These are phyloP conservation scores for Cotesia vestalis DNA, from an alignment of 1,140 invertebrate genomes.

Conservation along the genomic window DNA sequence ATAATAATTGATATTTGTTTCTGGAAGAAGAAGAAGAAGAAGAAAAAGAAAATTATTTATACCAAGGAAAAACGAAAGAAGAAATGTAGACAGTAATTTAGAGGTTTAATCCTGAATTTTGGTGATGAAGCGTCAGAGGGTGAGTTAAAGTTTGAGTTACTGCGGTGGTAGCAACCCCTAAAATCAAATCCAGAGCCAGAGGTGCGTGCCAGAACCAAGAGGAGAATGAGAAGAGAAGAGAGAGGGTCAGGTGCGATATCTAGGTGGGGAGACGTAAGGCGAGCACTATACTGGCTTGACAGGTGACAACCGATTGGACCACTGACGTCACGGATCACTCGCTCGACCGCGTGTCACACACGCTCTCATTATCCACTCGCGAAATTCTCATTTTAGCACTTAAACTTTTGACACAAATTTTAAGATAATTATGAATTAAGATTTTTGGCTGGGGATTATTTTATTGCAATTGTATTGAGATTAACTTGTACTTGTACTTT, in stretches of 20 bases:
- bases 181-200: not conserved
- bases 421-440: too few species aligned
- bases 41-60: too few species aligned
- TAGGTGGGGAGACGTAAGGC: not conserved
- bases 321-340: constrained; percentile 56
- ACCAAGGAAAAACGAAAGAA: too few species aligned
- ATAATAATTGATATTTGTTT: too few species aligned
- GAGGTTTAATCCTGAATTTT: too few species aligned
- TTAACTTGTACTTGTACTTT: too few species aligned
- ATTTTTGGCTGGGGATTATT: too few species aligned
- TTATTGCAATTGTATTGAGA: too few species aligned
- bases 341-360: constrained; percentile 41
- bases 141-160: constrained; percentile 39
- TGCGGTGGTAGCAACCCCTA: constrained; percentile 15
- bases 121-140: constrained; percentile 10
- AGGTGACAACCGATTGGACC: constrained; percentile 61
- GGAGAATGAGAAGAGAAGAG: constrained; percentile 13
- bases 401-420: too few species aligned
- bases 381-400: constrained; percentile 30
- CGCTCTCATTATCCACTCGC: constrained; percentile 12
- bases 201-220: too few species aligned
- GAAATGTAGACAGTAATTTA: too few species aligned
- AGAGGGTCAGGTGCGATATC: constrained; percentile 8
- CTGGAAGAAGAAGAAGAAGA: too few species aligned
- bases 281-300: constrained; percentile 43